These are phyloP conservation scores for Hymenopus coronatus DNA, from an alignment of 2,888 invertebrate genomes.

Conservation along the genomic window DNA sequence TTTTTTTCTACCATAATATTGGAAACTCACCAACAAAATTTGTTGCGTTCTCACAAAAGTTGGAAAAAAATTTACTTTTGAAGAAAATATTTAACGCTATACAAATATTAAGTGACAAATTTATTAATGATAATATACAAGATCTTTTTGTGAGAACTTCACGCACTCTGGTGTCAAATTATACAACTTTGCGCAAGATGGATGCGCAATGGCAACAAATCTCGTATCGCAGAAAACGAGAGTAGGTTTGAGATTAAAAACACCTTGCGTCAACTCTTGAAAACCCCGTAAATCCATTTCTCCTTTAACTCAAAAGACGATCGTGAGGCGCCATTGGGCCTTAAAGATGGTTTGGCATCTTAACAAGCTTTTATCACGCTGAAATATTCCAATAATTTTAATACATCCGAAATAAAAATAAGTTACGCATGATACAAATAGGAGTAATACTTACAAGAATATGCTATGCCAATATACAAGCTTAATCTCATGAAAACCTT, in stretches of 20 bases:
- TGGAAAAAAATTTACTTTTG: neutral
- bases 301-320: no score
- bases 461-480: no score
- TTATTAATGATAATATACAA: slow-evolving; percentile 18
- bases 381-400: no score
- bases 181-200: slow-evolving; percentile 33
- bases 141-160: slow-evolving; percentile 36
- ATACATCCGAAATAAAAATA: no score
- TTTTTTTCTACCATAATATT: neutral
- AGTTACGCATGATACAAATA: no score
- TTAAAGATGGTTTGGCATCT: no score
- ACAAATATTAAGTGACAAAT: slow-evolving; percentile 21
- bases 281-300: slow-evolving; percentile 4
- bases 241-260: slow-evolving; percentile 17
- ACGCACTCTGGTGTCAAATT: slow-evolving; percentile 42
- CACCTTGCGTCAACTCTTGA: slow-evolving; percentile 1
- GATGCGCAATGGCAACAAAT: slow-evolving; percentile 19
- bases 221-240: slow-evolving; percentile 21
- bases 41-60: neutral
- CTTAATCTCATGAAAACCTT: no score
- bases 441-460: no score
- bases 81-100: neutral
- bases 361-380: no score
- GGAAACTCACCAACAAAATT: slow-evolving; percentile 13
- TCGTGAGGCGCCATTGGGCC: no score